These are phyloP conservation scores for Notechis scutatus DNA, from an alignment of 2,113 vertebrate genomes.

Conservation along the genomic window DNA sequence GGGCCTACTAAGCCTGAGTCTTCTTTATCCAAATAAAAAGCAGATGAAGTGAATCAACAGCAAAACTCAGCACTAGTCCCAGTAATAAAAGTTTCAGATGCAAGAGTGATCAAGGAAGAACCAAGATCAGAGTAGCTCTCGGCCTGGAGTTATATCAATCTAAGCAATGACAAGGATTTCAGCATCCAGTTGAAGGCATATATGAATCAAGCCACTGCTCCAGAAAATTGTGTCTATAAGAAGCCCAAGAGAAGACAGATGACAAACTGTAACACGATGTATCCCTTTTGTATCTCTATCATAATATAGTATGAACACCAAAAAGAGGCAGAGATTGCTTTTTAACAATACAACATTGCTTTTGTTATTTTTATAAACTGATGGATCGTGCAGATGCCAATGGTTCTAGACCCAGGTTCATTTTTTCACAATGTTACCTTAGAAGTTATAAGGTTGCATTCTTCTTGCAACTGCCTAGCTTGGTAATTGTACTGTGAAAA, in stretches of 20 bases:
- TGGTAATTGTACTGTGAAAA: not conserved
- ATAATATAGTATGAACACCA: not conserved
- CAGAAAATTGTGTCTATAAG: not conserved
- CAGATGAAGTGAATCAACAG: not conserved
- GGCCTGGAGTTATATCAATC: not conserved
- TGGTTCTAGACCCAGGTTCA: not conserved
- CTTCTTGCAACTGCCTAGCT: not conserved
- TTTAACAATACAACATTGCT: not conserved
- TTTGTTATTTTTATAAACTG: not conserved
- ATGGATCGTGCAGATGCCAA: not conserved
- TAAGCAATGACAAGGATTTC: not conserved
- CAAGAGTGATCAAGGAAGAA: not conserved
- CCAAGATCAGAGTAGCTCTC: not conserved
- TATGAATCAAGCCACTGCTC: not conserved
- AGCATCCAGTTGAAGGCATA: not conserved
- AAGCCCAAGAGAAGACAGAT: not conserved
- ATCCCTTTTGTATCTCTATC: not conserved
- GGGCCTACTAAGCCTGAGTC: not conserved
- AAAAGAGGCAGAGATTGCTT: not conserved
- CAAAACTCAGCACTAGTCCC: not conserved
- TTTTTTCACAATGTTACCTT: not conserved
- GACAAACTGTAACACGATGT: not conserved
- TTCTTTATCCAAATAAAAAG: not conserved
- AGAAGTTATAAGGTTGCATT: not conserved
- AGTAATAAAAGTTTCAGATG: not conserved